Evolutionary conservation across 2,113 vertebrate species (phyloP), one percentile per base, ranked within the genome.

Genomic region (Campylorhamphus procurvoides): DNA sequence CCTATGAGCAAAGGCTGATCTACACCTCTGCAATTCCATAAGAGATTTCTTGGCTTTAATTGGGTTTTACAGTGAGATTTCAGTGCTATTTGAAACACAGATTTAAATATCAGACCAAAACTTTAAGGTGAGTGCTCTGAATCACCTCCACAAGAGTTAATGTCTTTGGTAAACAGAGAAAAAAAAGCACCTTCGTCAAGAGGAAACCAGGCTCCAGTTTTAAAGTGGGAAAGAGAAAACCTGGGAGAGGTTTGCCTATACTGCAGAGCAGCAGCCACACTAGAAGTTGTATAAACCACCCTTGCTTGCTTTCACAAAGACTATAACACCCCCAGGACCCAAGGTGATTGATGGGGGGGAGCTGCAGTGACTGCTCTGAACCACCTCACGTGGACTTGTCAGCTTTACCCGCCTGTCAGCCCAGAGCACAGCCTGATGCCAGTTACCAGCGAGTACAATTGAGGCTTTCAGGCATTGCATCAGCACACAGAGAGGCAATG

Each of bases 231-330:
- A 93, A 14, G 31, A 64, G 13, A 82, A 93, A 79, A 87, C 49
- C 42, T 27, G 4, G 15, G 9, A 67, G 39, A 72, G 28, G 33
- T 68, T 84, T 73, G 13, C 27, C 68, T 22, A 11, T 11, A 8
- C 27, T 4, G 14, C 39, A 68, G 63, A 79, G 23, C 33, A 63
- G n/a, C 12, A 66, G 4, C 31, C 37, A 33, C 33, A 29, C 8
- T 11, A 50, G 5, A 75, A 76, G 11, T 2, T n/a, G 20, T 1
- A 33, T 10, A 52, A 46, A 87, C 33, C 18, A 42, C 0, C 0
- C 3, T 4, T 64, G 0, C 6, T 64, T 40, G 31, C 14, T 80
- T 87, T 77, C 28, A 35, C 24, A 27, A 46, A 23, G 13, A 29
- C 7, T 13, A 28, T 14, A 82, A 33, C 3, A 24, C 14, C 7